A percentile compares a stretch with the other conserved stretches of the same genome.
These are phyloP conservation scores for Schizopygopsis pylzovi DNA, from an alignment of 2,797 vertebrate species.

Conservation along the genomic window DNA sequence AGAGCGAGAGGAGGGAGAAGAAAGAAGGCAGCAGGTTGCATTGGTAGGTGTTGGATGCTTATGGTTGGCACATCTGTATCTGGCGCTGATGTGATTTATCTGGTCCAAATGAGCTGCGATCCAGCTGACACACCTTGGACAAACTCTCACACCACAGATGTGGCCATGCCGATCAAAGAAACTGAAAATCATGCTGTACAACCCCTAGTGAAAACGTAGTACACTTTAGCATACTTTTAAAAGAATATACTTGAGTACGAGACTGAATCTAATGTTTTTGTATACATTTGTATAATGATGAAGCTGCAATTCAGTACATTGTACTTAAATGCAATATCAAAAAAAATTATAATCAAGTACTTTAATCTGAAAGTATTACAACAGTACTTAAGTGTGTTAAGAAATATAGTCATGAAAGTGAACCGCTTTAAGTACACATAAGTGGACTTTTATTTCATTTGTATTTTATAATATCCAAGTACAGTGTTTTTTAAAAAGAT, in stretches of 20 bases:
- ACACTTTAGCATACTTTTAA: background rate
- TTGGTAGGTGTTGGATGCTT: slow-evolving; percentile 32
- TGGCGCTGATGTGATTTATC: slow-evolving; percentile 16
- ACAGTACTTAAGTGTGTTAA: too few relatives aligned
- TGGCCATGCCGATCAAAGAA: slow-evolving; percentile 8
- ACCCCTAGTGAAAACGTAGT: background rate
- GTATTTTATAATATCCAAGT: background rate
- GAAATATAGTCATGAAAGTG: too few relatives aligned
- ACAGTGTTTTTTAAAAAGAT: too few relatives aligned
- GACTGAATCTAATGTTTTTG: background rate
- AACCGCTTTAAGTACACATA: background rate
- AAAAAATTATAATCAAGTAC: background rate
- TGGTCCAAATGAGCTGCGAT: slow-evolving; percentile 31
- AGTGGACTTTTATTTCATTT: background rate
- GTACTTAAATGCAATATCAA: background rate
- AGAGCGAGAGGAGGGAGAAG: background rate
- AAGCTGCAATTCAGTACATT: background rate
- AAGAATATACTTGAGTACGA: background rate
- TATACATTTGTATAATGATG: background rate
- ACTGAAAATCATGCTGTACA: slow-evolving; percentile 9
- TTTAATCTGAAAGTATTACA: background rate
- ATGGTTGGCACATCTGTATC: slow-evolving; percentile 45
- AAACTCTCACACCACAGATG: slow-evolving; percentile 34
- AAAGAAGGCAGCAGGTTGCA: background rate
- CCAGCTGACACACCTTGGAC: slow-evolving; percentile 46